Percentiles rank a stretch among this genome's conserved stretches.
These are phyloP conservation scores for Panorpa germanica DNA, from an alignment of 2,888 invertebrate species.

Conservation along the genomic window DNA sequence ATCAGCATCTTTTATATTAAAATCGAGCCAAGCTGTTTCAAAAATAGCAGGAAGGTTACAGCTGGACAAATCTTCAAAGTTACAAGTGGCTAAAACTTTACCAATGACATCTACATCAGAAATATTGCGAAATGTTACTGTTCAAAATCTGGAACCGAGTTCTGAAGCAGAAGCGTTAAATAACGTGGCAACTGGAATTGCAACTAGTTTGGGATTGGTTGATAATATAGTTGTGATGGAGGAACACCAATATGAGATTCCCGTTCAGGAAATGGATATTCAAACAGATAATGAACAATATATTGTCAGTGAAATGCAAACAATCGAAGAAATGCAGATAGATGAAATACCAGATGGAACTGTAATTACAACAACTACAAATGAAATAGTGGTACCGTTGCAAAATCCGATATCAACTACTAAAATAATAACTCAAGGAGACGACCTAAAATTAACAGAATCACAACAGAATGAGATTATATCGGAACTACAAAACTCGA, in stretches of 20 bases:
- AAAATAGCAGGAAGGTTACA: too few relatives aligned
- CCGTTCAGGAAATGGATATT: conserved; percentile 12
- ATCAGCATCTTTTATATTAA: too few relatives aligned
- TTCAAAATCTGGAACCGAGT: conserved; percentile 19
- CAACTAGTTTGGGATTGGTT: conserved; percentile 33
- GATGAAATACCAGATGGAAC: conserved; percentile 9
- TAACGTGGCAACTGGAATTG: conserved; percentile 34
- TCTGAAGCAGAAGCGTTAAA: conserved; percentile 33
- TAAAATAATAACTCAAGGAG: conserved; percentile 16
- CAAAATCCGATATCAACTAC: background rate
- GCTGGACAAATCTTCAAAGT: conserved; percentile 22
- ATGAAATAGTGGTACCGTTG: conserved; percentile 11
- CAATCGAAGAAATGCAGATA: conserved; percentile 5
- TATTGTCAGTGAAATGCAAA: conserved; percentile 6
- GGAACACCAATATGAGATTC: conserved; percentile 9
- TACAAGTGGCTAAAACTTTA: conserved; percentile 11
- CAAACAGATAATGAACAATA: conserved; percentile 12
- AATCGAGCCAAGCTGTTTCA: conserved; percentile 8
- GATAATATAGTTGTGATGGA: conserved; percentile 23
- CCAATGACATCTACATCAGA: conserved; percentile 15
- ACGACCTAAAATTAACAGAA: conserved; percentile 22
- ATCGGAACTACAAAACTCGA: conserved; percentile 22
- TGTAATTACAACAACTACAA: conserved; percentile 12
- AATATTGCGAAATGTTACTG: conserved; percentile 13
- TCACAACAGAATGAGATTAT: conserved; percentile 24